Base-by-base conservation (phyloP, 2,888 invertebrate genomes). In the Lathronympha strigana region DNA sequence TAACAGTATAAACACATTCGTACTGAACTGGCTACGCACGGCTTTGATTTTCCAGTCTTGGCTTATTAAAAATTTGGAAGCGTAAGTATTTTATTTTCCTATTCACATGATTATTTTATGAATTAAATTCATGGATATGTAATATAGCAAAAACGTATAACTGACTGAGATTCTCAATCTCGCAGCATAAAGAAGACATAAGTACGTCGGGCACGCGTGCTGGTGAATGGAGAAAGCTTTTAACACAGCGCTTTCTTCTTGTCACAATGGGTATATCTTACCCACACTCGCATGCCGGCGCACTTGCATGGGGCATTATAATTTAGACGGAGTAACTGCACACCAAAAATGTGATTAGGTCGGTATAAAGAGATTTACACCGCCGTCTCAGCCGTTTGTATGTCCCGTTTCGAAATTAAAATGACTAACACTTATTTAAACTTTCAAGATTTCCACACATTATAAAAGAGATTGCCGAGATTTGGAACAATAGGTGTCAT, bases 211-310 rank as follows among this genome's bases (percentile, higher is more conserved):
- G 43, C 57, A 57, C 57, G 57, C 57, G 57, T 57, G 57, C 43
- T 40, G 43, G 2, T 19, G 57, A 57, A 57, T 31, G 43, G 31
- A n/a, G 43, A 57, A 57, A 43, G 57, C 57, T 57, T 57, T 57
- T 57, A 57, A 57, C 57, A 53, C 51, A 57, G 31, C 43, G 55
- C 57, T 57, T 57, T 57, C 45, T 57, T 57, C 57, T 57, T 45
- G 57, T 57, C 43, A 57, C 45, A 57, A 57, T 57, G 57, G 57
- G 55, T 28, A 33, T 57, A 45, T 57, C 43, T 57, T 40, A 45
- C 57, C 31, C 31, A n/a, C 17, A 28, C 28, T 55, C 40, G 28
- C 55, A 54, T 23, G 55, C 17, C 40, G 15, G 53, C 53, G 57
- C 57, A 57, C 57, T 55, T 55, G 28, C 43, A 57, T 4, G 15